Percentiles rank a stretch among this genome's conserved stretches.
Conservation (phyloP, 2,888 invertebrate genomes). For the Meandrusa payeni region DNA sequence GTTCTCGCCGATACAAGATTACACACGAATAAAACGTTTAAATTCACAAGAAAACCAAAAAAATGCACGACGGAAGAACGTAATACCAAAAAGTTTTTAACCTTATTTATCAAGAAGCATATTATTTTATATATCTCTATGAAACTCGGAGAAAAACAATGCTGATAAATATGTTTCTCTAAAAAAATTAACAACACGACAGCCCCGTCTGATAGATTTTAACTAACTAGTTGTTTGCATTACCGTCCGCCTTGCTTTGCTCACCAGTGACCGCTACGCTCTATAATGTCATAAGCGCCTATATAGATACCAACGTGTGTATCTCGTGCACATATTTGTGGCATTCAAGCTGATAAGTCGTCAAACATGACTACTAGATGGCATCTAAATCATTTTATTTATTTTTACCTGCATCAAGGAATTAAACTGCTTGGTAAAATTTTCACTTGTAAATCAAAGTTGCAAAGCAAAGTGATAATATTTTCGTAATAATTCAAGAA, state of each 20-base stretch:
- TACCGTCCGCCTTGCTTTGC: conserved; percentile 28
- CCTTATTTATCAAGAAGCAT: conserved; percentile 46
- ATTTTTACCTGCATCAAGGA: no score
- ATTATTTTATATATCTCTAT: conserved; percentile 36
- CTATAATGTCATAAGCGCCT: no score
- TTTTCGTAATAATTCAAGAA: no score
- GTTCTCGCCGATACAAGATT: conserved; percentile 71
- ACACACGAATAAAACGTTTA: conserved; percentile 67
- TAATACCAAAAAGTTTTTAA: conserved; percentile 36
- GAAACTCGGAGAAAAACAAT: conserved; percentile 72
- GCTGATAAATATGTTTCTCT: conserved; percentile 60
- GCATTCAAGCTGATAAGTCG: background rate
- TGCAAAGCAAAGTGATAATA: no score
- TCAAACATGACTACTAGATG: background rate
- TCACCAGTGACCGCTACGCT: background rate
- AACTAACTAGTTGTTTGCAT: conserved; percentile 63
- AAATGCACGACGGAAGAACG: conserved; percentile 37
- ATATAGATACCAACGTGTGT: background rate
- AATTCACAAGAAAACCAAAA: conserved; percentile 52
- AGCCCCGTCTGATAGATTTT: conserved; percentile 40
- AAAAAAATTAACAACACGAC: conserved; percentile 49
- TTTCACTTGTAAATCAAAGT: no score
- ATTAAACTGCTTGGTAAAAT: no score
- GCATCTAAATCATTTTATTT: no score
- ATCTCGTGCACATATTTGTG: background rate